Evolutionary conservation across 2,797 vertebrate species (phyloP), one percentile per base, ranked within the genome.

Genomic region (Sparidentex hasta): DNA sequence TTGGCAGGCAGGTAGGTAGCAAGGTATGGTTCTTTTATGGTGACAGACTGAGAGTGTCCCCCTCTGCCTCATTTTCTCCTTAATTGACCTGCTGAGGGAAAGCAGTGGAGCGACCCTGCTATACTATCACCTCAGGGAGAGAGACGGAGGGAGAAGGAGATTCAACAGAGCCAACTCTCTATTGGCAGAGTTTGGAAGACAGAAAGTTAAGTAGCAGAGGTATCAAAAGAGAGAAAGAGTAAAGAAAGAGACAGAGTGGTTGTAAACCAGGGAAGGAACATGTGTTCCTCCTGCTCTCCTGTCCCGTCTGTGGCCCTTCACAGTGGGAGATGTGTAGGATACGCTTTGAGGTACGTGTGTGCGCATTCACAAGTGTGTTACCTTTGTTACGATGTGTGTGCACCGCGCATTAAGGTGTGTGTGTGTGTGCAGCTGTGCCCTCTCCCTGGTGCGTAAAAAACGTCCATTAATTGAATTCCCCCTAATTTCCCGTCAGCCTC

Each of bases 391-490:
- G 13, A 62, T 81, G 86, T 76, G 82, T 80, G 85, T 88, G 85
- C 67, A 79, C 75, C 78, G 29, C 44, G 8, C 70, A 55, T 82
- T 80, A 81, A 78, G 63, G 59, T 78, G 88, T 78, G 77, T 82
- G 87, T 82, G 87, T 78, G 77, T 82, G 87, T 89, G 90, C 83
- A 84, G 84, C 84, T 80, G 86, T 90, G 95, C 96, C 95, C 96
- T 97, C 96, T 96, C 96, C 95, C 95, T 97, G 97, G 96, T 97
- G 96, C 96, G 96, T 96, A 97, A 97, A 98, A 93, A 97, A 97
- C 94, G 96, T 95, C 96, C 95, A 97, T 98, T 98, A 98, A 99
- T 98, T 99, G 97, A 98, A 98, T 98, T 96, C 96, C 95, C 96
- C 95, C 96, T 98, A 97, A 98, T 98, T 98, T 97, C 96, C 86